Conservation (phyloP, 2,113 vertebrate species). For the Planiliza haematocheilus region DNA sequence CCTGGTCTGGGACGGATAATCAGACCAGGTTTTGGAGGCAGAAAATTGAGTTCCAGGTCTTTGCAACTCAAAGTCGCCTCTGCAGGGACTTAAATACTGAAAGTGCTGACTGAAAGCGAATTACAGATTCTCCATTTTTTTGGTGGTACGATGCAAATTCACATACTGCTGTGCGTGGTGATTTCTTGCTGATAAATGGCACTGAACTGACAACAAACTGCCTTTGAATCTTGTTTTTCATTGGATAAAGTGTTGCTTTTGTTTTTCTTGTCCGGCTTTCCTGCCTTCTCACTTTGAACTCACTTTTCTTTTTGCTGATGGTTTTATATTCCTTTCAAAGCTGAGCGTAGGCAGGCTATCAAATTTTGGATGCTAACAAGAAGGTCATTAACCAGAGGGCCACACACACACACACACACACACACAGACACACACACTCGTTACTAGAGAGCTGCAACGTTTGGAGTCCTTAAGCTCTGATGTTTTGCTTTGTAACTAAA, state of each 20-base stretch:
- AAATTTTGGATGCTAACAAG: constrained; percentile 70
- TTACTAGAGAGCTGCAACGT: constrained; percentile 41
- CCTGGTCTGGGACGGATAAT: constrained; percentile 3
- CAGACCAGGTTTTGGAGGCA: constrained; percentile 39
- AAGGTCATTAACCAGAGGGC: constrained; percentile 58
- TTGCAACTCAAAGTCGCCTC: constrained; percentile 11
- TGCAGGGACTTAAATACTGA: constrained; percentile 4
- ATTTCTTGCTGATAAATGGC: neutral
- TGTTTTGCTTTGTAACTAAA: constrained; percentile 82
- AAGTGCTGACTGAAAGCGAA: constrained; percentile 44
- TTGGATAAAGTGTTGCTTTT: constrained; percentile 26
- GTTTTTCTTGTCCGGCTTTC: constrained; percentile 53
- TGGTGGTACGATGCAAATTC: neutral
- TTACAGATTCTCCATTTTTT: constrained; percentile 1
- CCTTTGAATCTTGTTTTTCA: constrained; percentile 29
- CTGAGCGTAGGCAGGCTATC: constrained; percentile 53
- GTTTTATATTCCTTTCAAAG: constrained; percentile 48
- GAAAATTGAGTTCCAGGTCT: constrained; percentile 3
- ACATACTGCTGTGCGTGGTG: neutral
- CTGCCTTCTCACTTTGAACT: constrained; percentile 44
- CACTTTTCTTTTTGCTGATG: constrained; percentile 32
- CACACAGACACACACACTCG: constrained; percentile 37
- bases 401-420: constrained; percentile 59
- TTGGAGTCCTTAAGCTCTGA: constrained; percentile 53
- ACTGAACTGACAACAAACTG: constrained; percentile 29